Percentiles rank a stretch among this genome's conserved stretches.
These are phyloP conservation scores for Umimayanthus chanpuru DNA, from an alignment of 92 coral and sea anemone species.

Conservation along the genomic window DNA sequence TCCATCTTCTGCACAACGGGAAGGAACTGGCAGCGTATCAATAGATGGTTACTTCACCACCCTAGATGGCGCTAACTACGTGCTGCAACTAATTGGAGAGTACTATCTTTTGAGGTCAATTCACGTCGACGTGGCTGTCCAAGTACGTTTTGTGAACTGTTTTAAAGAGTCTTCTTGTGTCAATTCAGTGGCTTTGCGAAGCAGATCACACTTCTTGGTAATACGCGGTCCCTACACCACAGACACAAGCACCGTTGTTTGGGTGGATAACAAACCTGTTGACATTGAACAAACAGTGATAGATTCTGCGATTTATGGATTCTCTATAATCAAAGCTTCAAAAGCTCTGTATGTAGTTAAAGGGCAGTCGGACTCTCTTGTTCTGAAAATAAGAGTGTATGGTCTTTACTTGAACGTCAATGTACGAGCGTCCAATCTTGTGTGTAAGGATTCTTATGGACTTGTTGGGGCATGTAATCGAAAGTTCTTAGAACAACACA, in stretches of 20 bases:
- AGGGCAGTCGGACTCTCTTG: constrained; percentile 29
- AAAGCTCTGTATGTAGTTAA: constrained; percentile 44
- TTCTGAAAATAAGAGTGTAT: constrained; percentile 57
- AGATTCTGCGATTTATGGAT: constrained; percentile 49
- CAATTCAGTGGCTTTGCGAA: constrained; percentile 55
- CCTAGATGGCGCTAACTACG: constrained; percentile 56
- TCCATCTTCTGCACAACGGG: constrained; percentile 8
- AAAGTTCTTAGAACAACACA: constrained; percentile 47
- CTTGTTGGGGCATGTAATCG: constrained; percentile 65
- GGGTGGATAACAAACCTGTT: constrained; percentile 48
- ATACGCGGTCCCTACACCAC: constrained; percentile 58
- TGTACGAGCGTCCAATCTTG: constrained; percentile 38
- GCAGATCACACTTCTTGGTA: constrained; percentile 45
- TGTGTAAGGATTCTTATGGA: constrained; percentile 65
- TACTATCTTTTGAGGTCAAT: constrained; percentile 62
- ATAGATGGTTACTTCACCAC: constrained; percentile 62
- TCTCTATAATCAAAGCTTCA: constrained; percentile 52
- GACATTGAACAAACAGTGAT: constrained; percentile 38
- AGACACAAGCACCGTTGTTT: constrained; percentile 35
- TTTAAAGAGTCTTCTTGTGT: constrained; percentile 56
- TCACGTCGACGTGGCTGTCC: constrained; percentile 43
- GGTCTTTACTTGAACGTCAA: constrained; percentile 61
- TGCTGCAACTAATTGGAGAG: constrained; percentile 56
- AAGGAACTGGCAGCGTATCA: constrained; percentile 30
- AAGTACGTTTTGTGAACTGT: constrained; percentile 61